These are phyloP conservation scores for Drosophila ficusphila DNA, from an alignment of 1,140 invertebrate genomes.

Conservation along the genomic window DNA sequence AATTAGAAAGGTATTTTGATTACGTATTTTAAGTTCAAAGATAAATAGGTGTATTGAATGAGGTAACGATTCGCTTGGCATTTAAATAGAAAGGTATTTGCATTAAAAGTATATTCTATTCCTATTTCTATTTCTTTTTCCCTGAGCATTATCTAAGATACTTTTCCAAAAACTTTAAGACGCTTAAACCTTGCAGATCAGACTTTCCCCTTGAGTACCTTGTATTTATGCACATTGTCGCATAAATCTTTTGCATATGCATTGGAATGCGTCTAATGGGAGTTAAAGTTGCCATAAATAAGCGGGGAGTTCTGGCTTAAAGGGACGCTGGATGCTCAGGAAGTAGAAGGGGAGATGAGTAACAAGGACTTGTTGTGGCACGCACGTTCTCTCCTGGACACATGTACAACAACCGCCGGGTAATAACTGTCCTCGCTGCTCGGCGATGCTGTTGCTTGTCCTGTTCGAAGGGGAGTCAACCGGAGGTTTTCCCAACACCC, in stretches of 20 bases:
- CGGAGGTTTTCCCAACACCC: background rate
- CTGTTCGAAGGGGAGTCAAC: slow-evolving; percentile 21
- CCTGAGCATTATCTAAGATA: background rate
- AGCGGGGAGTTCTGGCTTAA: slow-evolving; percentile 38
- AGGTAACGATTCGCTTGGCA: background rate
- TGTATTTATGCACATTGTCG: slow-evolving; percentile 38
- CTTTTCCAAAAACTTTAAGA: background rate
- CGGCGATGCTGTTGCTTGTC: slow-evolving; percentile 28
- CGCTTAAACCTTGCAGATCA: background rate
- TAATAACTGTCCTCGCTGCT: slow-evolving; percentile 52
- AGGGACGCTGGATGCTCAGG: slow-evolving; percentile 3
- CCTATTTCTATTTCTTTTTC: no score
- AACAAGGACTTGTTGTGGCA: slow-evolving; percentile 30
- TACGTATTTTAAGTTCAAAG: background rate
- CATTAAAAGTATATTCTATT: no score
- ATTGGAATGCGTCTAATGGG: slow-evolving; percentile 77
- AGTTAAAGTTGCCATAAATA: slow-evolving; percentile 80
- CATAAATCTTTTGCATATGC: slow-evolving; percentile 74
- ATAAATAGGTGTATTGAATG: background rate
- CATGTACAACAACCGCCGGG: slow-evolving; percentile 50
- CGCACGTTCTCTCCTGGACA: slow-evolving; percentile 44
- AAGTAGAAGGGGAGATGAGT: slow-evolving; percentile 5
- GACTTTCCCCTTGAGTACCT: background rate
- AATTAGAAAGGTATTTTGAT: slow-evolving; percentile 29
- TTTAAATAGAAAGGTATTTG: background rate